Evolutionary conservation across 2,888 invertebrate species (phyloP).

Genomic region (Acronicta aceris): DNA sequence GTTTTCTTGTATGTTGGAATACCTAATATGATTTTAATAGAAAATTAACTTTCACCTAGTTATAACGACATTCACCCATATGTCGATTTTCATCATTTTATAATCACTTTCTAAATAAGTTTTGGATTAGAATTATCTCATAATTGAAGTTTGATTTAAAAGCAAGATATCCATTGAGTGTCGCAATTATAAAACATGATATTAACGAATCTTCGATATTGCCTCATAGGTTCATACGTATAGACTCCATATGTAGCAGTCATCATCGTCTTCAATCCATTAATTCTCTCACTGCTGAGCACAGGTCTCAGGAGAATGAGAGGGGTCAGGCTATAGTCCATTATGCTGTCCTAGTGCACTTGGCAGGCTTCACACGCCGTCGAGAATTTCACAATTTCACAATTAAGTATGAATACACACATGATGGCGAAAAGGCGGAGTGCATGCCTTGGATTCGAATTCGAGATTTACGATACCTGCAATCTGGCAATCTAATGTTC

Average conservation of each 20-base stretch:
- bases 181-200: not conserved
- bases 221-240: not conserved
- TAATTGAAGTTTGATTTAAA: conserved; percentile 5
- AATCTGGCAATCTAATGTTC: too few relatives aligned
- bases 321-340: too few relatives aligned
- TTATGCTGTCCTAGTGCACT: too few relatives aligned
- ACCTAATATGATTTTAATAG: conserved; percentile 2
- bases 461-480: too few relatives aligned
- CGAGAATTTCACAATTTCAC: too few relatives aligned
- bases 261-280: too few relatives aligned
- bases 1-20: conserved; percentile 4
- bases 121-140: conserved; percentile 5
- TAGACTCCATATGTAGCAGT: not conserved
- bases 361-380: too few relatives aligned
- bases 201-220: not conserved
- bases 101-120: conserved; percentile 18
- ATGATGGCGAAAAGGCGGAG: too few relatives aligned
- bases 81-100: not conserved
- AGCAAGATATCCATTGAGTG: not conserved
- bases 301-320: too few relatives aligned
- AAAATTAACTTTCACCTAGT: conserved; percentile 1
- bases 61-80: conserved; percentile 5
- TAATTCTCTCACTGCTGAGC: too few relatives aligned
- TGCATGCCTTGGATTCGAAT: too few relatives aligned
- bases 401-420: too few relatives aligned